Evolutionary conservation across 2,113 vertebrate genomes (phyloP), one percentile per base, ranked within the genome.

Genomic region (Mobula birostris): DNA sequence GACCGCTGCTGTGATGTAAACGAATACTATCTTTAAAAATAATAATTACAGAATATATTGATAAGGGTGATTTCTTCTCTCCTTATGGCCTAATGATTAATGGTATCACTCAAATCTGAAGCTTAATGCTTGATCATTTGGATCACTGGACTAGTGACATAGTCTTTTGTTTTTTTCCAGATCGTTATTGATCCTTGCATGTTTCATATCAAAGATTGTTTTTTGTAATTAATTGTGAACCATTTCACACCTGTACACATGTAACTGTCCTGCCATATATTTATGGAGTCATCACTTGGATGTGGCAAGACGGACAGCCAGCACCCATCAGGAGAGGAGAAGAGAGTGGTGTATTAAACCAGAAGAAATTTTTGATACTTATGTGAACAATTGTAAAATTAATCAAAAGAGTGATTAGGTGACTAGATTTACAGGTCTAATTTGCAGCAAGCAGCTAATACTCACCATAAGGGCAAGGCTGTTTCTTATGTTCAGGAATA

Each of bases 401-500:
- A 8, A 8, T n/a, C 56, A 36, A 94, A 94, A 6, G 15, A 94
- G 24, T 56, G 76, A 82, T 63, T 6, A 80, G 48, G 32, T 12
- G 56, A 80, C 58, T n/a, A 80, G 27, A 36, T 80, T 78, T 32
- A n/a, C n/a, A 19, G 40, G n/a, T 79, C 61, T 79, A 77, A 77
- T 74, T 74, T 58, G 27, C 48, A n/a, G 29, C 32, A 27, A 40
- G 94, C 24, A 72, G 94, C 79, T 21, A 94, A 90, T 95, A 97
- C 98, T 98, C 96, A 99, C 99, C 99, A 93, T 99, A 99, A 95
- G 99, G 99, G 96, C 99, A 99, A 9, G 99, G 99, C 96, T 99
- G 99, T 94, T 99, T 99, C 97, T 99, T 99, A 96, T 99, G 98
- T 95, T 99, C 99, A 80, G 98, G 99, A 96, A 99, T 97, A 95